A percentile compares a stretch with the other conserved stretches of the same genome.
Conservation (phyloP, 1,140 invertebrate species). For the Panagrolaimus sp. region DNA sequence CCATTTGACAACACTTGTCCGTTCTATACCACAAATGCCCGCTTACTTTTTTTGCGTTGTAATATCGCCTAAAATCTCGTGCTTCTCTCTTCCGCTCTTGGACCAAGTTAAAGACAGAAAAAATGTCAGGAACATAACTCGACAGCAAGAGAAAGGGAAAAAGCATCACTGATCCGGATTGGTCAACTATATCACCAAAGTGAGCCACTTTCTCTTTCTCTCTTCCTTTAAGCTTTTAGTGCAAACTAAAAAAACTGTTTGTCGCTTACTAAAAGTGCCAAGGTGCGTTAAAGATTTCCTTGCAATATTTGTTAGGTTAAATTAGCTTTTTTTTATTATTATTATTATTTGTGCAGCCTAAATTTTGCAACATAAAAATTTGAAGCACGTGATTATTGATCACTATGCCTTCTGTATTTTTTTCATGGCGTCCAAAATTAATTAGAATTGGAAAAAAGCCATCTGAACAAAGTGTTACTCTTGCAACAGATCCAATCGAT, state of each 20-base stretch:
- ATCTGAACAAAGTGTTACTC: constrained; percentile 7
- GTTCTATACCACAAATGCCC: neutral
- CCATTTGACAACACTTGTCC: constrained; percentile 16
- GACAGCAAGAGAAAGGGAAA: too few relatives aligned
- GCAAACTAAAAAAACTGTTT: neutral
- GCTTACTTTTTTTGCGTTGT: constrained; percentile 15
- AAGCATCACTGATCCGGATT: too few relatives aligned
- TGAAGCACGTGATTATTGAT: neutral
- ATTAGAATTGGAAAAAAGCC: constrained; percentile 7
- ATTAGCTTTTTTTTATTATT: too few relatives aligned
- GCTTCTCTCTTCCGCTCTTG: neutral
- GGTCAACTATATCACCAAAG: too few relatives aligned
- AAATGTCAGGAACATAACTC: too few relatives aligned
- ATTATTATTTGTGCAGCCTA: too few relatives aligned
- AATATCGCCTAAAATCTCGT: constrained; percentile 6
- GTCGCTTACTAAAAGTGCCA: constrained; percentile 13
- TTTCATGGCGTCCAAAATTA: constrained; percentile 12
- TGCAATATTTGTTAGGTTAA: too few relatives aligned
- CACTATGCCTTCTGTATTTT: constrained; percentile 14
- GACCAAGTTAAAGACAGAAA: too few relatives aligned
- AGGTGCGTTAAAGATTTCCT: neutral
- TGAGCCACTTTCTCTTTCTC: constrained; percentile 6
- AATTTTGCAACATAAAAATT: too few relatives aligned
- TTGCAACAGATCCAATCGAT: constrained; percentile 1
- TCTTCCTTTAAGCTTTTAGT: neutral